phyloP scores from a whole-genome alignment of 2,797 vertebrate genomes.

The Ptychobarbus kaznakovi region DNA sequence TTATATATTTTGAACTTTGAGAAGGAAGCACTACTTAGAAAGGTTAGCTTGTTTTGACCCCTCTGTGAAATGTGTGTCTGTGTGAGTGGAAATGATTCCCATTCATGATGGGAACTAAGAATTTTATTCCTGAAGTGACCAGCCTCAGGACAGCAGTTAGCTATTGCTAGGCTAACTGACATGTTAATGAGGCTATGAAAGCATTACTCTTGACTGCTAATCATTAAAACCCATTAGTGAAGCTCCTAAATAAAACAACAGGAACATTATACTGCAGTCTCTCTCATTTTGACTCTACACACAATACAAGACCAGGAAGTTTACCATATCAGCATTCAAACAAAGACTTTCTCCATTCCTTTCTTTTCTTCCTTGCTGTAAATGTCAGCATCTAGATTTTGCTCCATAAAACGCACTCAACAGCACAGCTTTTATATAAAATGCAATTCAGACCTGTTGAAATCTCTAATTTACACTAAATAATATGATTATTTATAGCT shows the following conservation, averaged over 20 bases:
- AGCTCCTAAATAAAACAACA: conserved; percentile 62
- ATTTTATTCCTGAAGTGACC: conserved; percentile 50
- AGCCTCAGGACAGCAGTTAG: conserved; percentile 59
- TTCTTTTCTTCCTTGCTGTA: not conserved
- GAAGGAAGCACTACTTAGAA: not conserved
- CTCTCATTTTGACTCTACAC: conserved; percentile 46
- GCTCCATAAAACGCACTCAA: not conserved
- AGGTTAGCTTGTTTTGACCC: not conserved
- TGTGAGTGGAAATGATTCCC: not conserved
- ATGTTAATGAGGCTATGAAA: conserved; percentile 59
- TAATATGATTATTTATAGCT: conserved; percentile 23
- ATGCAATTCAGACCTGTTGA: conserved; percentile 12
- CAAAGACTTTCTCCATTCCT: not conserved
- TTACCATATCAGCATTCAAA: conserved; percentile 38
- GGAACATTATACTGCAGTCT: conserved; percentile 52
- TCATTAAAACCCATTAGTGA: conserved; percentile 63
- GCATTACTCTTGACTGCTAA: conserved; percentile 58
- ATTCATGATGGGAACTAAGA: conserved; percentile 16
- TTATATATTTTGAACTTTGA: not conserved
- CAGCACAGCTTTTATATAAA: not conserved
- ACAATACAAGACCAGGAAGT: conserved; percentile 21
- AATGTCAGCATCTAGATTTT: not conserved
- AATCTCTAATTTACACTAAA: conserved; percentile 7
- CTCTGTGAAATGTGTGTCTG: not conserved
- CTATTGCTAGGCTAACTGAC: conserved; percentile 57